Evolutionary conservation across 1,140 invertebrate genomes (phyloP).

Genomic region (Diorhabda sublineata): DNA sequence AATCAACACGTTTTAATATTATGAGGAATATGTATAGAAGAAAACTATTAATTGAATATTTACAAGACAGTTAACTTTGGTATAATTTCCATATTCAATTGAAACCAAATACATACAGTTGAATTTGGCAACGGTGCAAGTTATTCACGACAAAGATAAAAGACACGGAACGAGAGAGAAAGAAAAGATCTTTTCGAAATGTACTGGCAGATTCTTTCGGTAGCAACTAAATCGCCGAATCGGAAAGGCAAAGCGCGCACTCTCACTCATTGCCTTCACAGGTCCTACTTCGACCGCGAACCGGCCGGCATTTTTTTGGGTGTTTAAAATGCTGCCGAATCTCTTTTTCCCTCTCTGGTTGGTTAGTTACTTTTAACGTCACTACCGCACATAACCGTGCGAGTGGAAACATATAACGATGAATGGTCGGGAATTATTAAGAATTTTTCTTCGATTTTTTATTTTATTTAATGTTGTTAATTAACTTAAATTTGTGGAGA

Average conservation of each 20-base stretch:
- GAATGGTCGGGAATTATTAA: too few relatives aligned
- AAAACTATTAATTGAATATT: too few relatives aligned
- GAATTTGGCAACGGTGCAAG: background rate
- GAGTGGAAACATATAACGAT: too few relatives aligned
- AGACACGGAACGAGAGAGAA: slow-evolving; percentile 4
- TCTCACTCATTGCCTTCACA: background rate
- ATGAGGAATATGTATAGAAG: too few relatives aligned
- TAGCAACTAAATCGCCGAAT: slow-evolving; percentile 10
- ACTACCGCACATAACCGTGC: background rate
- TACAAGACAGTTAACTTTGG: too few relatives aligned
- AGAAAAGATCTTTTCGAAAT: slow-evolving; percentile 1
- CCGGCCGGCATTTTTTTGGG: background rate
- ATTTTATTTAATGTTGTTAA: too few relatives aligned
- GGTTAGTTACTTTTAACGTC: background rate
- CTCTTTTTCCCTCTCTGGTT: background rate
- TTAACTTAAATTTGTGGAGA: too few relatives aligned
- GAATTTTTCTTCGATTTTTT: too few relatives aligned
- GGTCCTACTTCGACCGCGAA: background rate
- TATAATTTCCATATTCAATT: too few relatives aligned
- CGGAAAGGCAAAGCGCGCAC: background rate
- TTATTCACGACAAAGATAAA: background rate
- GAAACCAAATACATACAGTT: background rate
- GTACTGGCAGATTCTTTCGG: slow-evolving; percentile 12
- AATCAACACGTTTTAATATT: too few relatives aligned
- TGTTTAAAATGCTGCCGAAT: background rate